phyloP scores from a whole-genome alignment of 1,140 invertebrate species.

The Araneus ventricosus region DNA sequence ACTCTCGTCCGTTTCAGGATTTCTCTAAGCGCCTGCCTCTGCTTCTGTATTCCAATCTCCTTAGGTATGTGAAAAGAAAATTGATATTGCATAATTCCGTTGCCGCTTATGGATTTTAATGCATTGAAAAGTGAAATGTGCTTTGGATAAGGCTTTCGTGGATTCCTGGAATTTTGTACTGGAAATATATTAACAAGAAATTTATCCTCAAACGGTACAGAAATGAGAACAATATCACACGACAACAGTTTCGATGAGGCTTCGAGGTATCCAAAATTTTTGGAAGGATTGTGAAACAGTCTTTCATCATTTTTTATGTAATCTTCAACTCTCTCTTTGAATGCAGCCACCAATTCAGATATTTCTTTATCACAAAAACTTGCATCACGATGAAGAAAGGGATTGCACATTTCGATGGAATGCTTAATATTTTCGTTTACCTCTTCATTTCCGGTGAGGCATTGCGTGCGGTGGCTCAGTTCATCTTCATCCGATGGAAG shows the following conservation, averaged over 20 bases:
- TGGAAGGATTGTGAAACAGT: neutral
- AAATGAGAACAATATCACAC: neutral
- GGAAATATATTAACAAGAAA: neutral
- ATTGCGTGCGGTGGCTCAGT: neutral
- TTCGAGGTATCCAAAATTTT: neutral
- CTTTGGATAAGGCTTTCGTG: neutral
- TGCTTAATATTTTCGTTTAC: neutral
- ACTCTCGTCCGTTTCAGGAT: neutral
- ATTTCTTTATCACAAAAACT: neutral
- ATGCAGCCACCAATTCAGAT: neutral
- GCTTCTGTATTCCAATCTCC: neutral
- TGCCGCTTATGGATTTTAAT: neutral
- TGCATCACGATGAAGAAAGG: neutral
- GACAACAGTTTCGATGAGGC: neutral
- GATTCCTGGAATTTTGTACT: neutral
- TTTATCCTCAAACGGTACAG: neutral
- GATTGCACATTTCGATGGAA: neutral
- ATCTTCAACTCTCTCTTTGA: neutral
- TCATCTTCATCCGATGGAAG: neutral
- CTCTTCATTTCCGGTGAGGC: neutral
- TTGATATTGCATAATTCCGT: too few species aligned
- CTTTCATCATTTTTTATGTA: neutral
- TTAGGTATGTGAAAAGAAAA: conserved; percentile 26
- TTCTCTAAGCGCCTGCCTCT: neutral
- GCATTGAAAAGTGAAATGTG: neutral